Percentiles rank a stretch among this genome's conserved stretches.
These are phyloP conservation scores for Physocephala rufipes DNA, from an alignment of 2,888 invertebrate species.

Conservation along the genomic window DNA sequence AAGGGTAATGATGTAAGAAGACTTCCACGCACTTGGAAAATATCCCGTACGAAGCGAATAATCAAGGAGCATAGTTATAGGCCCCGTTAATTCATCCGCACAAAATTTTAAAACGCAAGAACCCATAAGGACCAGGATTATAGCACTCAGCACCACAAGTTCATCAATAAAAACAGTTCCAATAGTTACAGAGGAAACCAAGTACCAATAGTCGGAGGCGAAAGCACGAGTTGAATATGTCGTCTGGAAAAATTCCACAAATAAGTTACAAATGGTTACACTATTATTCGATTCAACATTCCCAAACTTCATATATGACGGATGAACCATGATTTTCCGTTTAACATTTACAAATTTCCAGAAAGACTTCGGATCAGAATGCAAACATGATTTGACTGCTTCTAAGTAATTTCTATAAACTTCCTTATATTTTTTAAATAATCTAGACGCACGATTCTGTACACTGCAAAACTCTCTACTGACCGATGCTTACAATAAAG, in stretches of 20 bases:
- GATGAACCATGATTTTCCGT: not conserved
- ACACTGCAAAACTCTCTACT: too few species aligned
- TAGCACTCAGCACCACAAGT: not conserved
- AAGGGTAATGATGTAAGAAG: constrained; percentile 1
- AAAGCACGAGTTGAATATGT: too few species aligned
- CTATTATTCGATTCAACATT: not conserved
- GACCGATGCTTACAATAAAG: too few species aligned
- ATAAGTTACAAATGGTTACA: not conserved
- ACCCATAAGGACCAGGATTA: not conserved
- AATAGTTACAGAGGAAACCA: not conserved
- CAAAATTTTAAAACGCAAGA: constrained; percentile 8
- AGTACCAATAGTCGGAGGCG: not conserved
- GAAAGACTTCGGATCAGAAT: constrained; percentile 13
- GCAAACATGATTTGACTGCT: too few species aligned
- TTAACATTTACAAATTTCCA: constrained; percentile 18
- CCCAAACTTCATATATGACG: not conserved
- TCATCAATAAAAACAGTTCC: not conserved
- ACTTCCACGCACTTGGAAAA: constrained; percentile 3
- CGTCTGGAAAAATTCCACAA: not conserved
- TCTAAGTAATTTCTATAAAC: not conserved
- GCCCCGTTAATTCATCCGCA: not conserved
- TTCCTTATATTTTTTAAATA: too few species aligned
- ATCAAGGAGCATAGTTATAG: not conserved
- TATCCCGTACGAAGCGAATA: not conserved
- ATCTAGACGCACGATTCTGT: too few species aligned